These are phyloP conservation scores for Mimas tiliae DNA, from an alignment of 2,888 invertebrate species.

Conservation along the genomic window DNA sequence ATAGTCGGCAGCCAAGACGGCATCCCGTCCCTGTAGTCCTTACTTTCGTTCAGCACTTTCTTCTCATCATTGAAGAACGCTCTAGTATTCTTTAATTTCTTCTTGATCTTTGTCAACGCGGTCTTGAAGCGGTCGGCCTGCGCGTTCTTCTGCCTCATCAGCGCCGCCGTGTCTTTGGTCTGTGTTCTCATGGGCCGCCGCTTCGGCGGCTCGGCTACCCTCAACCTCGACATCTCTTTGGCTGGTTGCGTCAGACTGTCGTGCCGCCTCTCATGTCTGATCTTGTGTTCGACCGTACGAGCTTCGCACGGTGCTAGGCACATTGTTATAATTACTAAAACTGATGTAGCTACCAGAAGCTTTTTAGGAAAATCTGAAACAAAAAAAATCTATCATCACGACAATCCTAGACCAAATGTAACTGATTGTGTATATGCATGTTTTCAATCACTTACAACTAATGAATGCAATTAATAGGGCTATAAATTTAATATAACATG, in stretches of 20 bases:
- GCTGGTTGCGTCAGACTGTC: constrained; percentile 49
- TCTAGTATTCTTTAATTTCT: constrained; percentile 67
- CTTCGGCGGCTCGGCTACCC: constrained; percentile 42
- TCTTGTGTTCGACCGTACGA: constrained; percentile 60
- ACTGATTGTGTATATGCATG: constrained; percentile 16
- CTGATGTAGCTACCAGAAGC: constrained; percentile 79
- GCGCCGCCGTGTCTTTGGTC: constrained; percentile 59
- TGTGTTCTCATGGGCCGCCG: constrained; percentile 45
- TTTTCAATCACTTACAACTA: constrained; percentile 9
- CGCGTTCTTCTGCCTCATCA: constrained; percentile 50
- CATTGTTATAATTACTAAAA: constrained; percentile 75
- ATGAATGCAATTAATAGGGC: constrained; percentile 22
- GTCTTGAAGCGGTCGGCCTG: constrained; percentile 61
- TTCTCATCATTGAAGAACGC: constrained; percentile 66
- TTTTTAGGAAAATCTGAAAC: constrained; percentile 82
- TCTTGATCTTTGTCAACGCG: constrained; percentile 66
- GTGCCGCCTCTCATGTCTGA: constrained; percentile 64
- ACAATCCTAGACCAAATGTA: constrained; percentile 4
- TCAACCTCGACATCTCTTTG: constrained; percentile 52
- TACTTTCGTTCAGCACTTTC: constrained; percentile 62
- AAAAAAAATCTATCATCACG: constrained; percentile 46
- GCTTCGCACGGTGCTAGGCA: constrained; percentile 71
- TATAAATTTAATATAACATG: constrained; percentile 14
- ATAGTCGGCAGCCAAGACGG: constrained; percentile 74
- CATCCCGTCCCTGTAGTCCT: constrained; percentile 69